Evolutionary conservation across 2,888 invertebrate species (phyloP), one percentile per base, ranked within the genome.

Genomic region (Folsomia manolachei): DNA sequence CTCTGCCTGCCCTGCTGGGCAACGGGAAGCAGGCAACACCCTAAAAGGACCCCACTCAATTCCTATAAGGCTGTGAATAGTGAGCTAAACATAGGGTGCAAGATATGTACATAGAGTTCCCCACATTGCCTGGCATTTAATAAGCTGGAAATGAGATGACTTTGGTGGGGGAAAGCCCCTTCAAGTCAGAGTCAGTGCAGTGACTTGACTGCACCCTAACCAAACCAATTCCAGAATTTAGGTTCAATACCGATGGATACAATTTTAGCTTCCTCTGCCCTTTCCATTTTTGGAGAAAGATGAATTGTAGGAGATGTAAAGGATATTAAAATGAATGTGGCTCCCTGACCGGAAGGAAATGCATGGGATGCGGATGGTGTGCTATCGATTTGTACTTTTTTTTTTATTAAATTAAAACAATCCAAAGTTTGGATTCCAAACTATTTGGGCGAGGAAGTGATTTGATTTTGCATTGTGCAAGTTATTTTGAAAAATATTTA

Each of bases 121-220:
- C n/a, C 23, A 9, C 9, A 24, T 21, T 72, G 70, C 4, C 7
- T 62, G 62, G 14, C 23, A 23, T 62, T 23, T 24, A 62, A 23
- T 62, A 23, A 60, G n/a, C 63, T 23, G 23, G 63, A 24, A 63
- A 27, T 26, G 27, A 53, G 56, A 51, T 63, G 68, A 72, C 63
- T 63, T 69, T 65, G 52, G 39, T 65, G 56, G 63, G 75, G 72
- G 68, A 72, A 75, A 70, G 70, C 72, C 72, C 74, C 72, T 66
- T 73, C 65, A 9, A 23, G 56, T 14, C 7, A 14, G 19, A 56
- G 39, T 39, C 4, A 4, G 39, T 39, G 14, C 39, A 39, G 4
- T 4, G 39, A 39, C 39, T 4, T 9, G 39, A 39, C 4, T 39
- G 39, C 39, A 39, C 39, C 14, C 39, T n/a, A n/a, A n/a, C n/a